Conservation (phyloP, 2,797 vertebrate species). For the Pteropus rufus region DNA sequence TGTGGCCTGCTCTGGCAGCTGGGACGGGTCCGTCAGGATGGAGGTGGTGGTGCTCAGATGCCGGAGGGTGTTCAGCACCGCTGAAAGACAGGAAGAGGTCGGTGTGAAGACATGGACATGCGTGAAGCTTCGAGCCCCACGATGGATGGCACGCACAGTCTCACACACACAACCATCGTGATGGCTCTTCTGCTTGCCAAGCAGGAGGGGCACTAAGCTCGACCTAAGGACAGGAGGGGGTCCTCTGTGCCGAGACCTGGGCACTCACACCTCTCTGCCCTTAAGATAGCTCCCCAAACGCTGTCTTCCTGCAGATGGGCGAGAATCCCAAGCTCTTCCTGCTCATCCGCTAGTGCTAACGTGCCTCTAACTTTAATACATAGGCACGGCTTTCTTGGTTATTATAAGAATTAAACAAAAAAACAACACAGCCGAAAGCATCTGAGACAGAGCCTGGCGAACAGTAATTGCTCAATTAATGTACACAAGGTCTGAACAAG, state of each 20-base stretch:
- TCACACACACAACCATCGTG: rapidly evolving
- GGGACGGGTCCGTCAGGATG: conserved; percentile 89
- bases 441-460: neutral
- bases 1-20: conserved; percentile 90
- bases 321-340: neutral
- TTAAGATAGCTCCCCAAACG: rapidly evolving
- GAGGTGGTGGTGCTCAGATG: conserved; percentile 94
- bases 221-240: neutral
- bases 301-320: neutral
- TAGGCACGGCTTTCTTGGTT: neutral
- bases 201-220: neutral
- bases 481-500: rapidly evolving
- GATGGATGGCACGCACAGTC: rapidly evolving
- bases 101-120: neutral
- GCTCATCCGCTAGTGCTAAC: neutral
- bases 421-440: neutral
- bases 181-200: neutral
- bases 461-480: rapidly evolving
- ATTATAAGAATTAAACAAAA: neutral
- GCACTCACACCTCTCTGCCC: neutral
- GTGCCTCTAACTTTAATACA: neutral
- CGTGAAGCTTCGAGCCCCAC: rapidly evolving
- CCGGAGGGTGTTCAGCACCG: conserved; percentile 91
- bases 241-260: neutral
- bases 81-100: conserved; percentile 70